Evolutionary conservation across 1,140 invertebrate species (phyloP).

Genomic region (Venustaconcha ellipsiformis): DNA sequence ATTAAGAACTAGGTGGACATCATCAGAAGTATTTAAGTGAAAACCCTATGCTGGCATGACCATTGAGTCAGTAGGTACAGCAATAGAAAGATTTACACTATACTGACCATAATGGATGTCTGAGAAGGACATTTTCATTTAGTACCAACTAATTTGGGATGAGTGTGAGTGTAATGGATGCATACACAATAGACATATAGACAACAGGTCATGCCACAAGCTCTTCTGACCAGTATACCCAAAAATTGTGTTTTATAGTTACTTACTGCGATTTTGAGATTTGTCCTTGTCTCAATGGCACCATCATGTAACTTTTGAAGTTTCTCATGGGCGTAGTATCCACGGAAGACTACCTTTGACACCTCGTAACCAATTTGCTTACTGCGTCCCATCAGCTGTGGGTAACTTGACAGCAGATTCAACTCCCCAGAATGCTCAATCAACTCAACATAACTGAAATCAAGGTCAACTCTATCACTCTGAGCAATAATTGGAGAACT

Average conservation of each 20-base stretch:
- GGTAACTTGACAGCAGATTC: constrained; percentile 58
- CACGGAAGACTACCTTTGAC: constrained; percentile 66
- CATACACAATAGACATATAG: no score
- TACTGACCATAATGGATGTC: no score
- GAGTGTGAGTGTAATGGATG: no score
- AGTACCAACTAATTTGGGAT: no score
- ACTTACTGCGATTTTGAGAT: constrained; percentile 63
- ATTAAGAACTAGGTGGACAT: no score
- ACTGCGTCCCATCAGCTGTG: constrained; percentile 57
- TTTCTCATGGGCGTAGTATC: constrained; percentile 63
- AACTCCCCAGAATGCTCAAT: constrained; percentile 62
- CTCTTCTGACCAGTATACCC: no score
- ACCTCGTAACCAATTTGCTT: constrained; percentile 62
- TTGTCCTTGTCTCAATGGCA: constrained; percentile 58
- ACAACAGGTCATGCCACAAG: no score
- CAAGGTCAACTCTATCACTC: not conserved
- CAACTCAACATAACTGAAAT: constrained; percentile 64
- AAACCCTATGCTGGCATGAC: no score
- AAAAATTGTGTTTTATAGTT: not conserved
- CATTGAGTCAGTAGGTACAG: no score
- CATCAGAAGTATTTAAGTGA: no score
- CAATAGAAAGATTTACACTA: no score
- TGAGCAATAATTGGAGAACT: not conserved
- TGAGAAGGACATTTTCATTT: no score
- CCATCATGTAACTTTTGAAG: constrained; percentile 63